Base-by-base conservation (phyloP, 1,140 invertebrate species). In the Ceratoteleas bidentatus region DNA sequence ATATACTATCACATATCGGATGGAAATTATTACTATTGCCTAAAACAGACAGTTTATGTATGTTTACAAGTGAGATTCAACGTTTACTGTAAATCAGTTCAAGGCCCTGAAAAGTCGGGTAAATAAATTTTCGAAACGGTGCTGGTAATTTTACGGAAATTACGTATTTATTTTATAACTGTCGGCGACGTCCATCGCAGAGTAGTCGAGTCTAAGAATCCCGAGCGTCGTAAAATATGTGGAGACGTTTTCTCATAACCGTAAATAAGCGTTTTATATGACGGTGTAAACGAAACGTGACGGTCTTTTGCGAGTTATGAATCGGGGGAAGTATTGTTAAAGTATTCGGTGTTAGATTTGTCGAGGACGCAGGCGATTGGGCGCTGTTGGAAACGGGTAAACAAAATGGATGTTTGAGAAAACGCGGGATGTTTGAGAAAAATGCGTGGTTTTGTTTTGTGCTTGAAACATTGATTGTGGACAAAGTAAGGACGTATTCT, bases 201-300 rank as follows among this genome's bases (percentile, higher is more conserved):
- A 43, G 8, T 47, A 13, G 32, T 24, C 24, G 6, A 43, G 36
- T 50, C 40, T 54, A 53, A 69, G 38, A 77, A 77, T 77, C 40
- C 62, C 34, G 3, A 52, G 16, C 54, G 34, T 49, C 32, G 47
- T 62, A 69, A 69, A 77, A 75, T 65, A 57, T 60, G 58, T 33
- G 61, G 16, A 14, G 61, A 45, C 40, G 34, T 56, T 43, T 61
- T 40, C 74, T 61, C 43, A 69, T 62, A 69, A 69, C 24, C 54
- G 58, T 69, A 69, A 77, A 77, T 56, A 64, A 77, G 64, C 47
- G 14, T 64, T 73, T 75, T 58, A 76, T 76, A 66, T 45, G 45
- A 49, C 52, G 34, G 15, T 60, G 40, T 65, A 58, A 52, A 34
- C 38, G 36, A 58, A 40, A 68, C 53, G 40, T 24, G 65, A 49